These are phyloP conservation scores for Tetragonula carbonaria DNA, from an alignment of 2,888 invertebrate species.

Conservation along the genomic window DNA sequence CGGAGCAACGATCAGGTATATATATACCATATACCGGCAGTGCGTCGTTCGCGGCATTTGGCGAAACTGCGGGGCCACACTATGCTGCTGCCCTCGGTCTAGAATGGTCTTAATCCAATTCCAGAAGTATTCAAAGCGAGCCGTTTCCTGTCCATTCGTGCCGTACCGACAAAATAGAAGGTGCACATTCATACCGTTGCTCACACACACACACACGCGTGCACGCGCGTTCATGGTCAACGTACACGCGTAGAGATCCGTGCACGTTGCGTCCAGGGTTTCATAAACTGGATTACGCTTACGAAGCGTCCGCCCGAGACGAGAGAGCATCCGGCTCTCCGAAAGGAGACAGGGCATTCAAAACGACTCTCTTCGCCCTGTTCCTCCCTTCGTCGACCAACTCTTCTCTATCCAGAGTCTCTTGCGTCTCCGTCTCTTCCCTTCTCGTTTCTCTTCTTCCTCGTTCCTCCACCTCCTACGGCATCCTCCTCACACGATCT, in stretches of 20 bases:
- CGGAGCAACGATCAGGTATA: slow-evolving; percentile 31
- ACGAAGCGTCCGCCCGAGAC: slow-evolving; percentile 69
- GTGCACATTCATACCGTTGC: slow-evolving; percentile 44
- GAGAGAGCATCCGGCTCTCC: slow-evolving; percentile 74
- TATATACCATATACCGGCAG: background rate
- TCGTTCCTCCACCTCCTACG: slow-evolving; percentile 15
- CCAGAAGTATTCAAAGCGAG: slow-evolving; percentile 75
- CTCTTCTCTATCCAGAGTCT: slow-evolving; percentile 41
- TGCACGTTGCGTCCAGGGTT: slow-evolving; percentile 62
- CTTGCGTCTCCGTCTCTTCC: slow-evolving; percentile 7
- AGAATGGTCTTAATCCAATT: slow-evolving; percentile 78
- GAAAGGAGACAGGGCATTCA: slow-evolving; percentile 73
- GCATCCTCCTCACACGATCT: slow-evolving; percentile 65
- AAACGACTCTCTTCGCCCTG: slow-evolving; percentile 61
- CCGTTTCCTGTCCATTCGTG: slow-evolving; percentile 81
- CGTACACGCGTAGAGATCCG: slow-evolving; percentile 22
- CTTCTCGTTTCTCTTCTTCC: slow-evolving; percentile 16
- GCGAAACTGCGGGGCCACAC: slow-evolving; percentile 46
- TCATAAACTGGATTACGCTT: slow-evolving; percentile 77
- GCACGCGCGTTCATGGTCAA: background rate
- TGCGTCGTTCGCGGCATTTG: slow-evolving; percentile 23
- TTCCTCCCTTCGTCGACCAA: slow-evolving; percentile 46
- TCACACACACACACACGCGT: background rate
- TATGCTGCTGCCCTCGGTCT: slow-evolving; percentile 32
- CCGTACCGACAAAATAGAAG: slow-evolving; percentile 63